A percentile compares a stretch with the other conserved stretches of the same genome.
Evolutionary conservation across 2,113 vertebrate species (phyloP).

Genomic region (Onychostruthus taczanowskii): DNA sequence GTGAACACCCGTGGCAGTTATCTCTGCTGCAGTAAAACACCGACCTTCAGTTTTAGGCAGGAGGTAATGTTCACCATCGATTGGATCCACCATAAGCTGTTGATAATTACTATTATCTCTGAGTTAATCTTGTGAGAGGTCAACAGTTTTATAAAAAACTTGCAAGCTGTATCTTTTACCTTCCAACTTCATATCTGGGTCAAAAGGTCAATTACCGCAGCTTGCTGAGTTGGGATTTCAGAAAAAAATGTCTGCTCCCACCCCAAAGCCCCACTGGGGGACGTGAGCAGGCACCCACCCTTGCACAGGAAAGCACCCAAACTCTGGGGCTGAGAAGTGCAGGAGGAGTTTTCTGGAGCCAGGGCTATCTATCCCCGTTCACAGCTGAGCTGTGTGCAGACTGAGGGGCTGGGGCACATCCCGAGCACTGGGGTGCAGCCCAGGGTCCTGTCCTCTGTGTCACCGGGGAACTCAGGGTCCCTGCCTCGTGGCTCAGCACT

Average conservation of each 20-base stretch:
- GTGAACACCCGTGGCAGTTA: background rate
- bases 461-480: fast-evolving
- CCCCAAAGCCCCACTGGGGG: background rate
- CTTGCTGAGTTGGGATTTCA: background rate
- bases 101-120: conserved; percentile 60
- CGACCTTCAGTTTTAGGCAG: conserved; percentile 33
- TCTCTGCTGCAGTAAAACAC: background rate
- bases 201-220: conserved; percentile 24
- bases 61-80: conserved; percentile 46
- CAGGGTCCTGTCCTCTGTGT: fast-evolving
- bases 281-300: fast-evolving
- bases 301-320: fast-evolving
- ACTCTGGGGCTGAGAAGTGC: background rate
- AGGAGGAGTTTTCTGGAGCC: background rate
- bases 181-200: conserved; percentile 29
- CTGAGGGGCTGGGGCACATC: background rate
- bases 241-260: background rate
- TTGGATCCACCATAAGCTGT: background rate
- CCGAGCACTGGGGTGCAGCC: fast-evolving
- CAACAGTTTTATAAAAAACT: conserved; percentile 53
- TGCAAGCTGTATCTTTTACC: background rate
- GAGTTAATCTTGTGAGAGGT: conserved; percentile 37
- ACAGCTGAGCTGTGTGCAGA: fast-evolving
- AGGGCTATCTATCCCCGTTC: fast-evolving
- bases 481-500: background rate